These are phyloP conservation scores for Cephus rjabovi DNA, from an alignment of 2,888 invertebrate species.

Conservation along the genomic window DNA sequence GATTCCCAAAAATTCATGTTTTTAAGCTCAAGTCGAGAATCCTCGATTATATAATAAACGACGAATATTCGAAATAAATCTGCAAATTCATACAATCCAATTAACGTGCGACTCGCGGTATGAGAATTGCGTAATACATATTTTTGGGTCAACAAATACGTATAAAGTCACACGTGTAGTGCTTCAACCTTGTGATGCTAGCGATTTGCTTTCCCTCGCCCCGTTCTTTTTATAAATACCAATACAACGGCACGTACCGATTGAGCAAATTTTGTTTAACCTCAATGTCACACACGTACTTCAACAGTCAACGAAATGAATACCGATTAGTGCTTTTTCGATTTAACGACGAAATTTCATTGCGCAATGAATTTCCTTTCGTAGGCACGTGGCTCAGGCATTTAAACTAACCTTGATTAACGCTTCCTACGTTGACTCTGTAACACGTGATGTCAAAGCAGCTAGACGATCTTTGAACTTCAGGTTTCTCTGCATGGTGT, in stretches of 20 bases:
- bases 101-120: too few species aligned
- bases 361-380: not conserved
- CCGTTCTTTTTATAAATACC: not conserved
- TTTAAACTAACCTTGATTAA: slow-evolving; percentile 50
- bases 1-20: too few species aligned
- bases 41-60: too few species aligned
- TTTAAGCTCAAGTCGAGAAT: too few species aligned
- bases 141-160: not conserved
- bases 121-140: not conserved
- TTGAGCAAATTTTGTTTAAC: not conserved
- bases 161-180: not conserved
- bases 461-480: not conserved
- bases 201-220: not conserved
- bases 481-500: not conserved
- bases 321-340: too few species aligned
- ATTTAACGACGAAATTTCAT: too few species aligned
- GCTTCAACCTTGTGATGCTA: not conserved
- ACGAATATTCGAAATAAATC: too few species aligned
- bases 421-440: slow-evolving; percentile 51
- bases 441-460: slow-evolving; percentile 32
- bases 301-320: too few species aligned
- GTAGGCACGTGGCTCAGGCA: slow-evolving; percentile 9
- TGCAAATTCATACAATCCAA: too few species aligned
- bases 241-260: not conserved
- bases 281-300: not conserved